Conservation (phyloP, 2,797 vertebrate genomes). For the Adrianichthys oophorus region DNA sequence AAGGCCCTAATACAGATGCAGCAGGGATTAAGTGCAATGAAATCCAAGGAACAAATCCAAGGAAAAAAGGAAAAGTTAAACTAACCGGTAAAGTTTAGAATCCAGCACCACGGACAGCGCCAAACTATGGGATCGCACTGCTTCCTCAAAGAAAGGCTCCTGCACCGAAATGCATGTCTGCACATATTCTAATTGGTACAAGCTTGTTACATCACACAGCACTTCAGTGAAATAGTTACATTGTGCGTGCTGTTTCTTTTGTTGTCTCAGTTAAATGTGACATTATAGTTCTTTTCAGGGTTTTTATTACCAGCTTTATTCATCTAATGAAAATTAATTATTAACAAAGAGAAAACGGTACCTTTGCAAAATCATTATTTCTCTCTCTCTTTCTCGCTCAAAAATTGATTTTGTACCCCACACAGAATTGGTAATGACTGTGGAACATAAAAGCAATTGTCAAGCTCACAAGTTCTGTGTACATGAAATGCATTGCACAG, state of each 20-base stretch:
- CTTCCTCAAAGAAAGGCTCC: too few relatives aligned
- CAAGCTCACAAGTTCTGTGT: conserved; percentile 2
- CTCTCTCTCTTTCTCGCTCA: neutral
- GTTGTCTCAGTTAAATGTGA: too few relatives aligned
- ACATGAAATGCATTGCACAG: neutral
- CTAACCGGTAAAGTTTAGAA: conserved; percentile 2
- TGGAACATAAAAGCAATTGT: neutral
- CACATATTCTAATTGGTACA: too few relatives aligned
- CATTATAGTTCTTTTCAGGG: neutral
- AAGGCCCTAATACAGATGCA: too few relatives aligned
- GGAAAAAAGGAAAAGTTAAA: too few relatives aligned
- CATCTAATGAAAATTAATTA: too few relatives aligned
- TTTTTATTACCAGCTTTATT: neutral
- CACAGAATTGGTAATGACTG: neutral
- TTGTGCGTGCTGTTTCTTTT: too few relatives aligned
- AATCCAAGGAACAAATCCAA: too few relatives aligned
- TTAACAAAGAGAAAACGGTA: neutral
- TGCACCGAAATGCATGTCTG: too few relatives aligned
- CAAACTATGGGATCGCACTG: neutral
- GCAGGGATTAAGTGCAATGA: too few relatives aligned
- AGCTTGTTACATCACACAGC: too few relatives aligned
- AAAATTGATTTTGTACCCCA: neutral
- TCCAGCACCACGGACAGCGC: conserved; percentile 65
- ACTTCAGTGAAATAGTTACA: too few relatives aligned
- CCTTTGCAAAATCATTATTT: neutral